Conservation (phyloP, 2,888 invertebrate genomes). For the Dermolepida albohirtum region DNA sequence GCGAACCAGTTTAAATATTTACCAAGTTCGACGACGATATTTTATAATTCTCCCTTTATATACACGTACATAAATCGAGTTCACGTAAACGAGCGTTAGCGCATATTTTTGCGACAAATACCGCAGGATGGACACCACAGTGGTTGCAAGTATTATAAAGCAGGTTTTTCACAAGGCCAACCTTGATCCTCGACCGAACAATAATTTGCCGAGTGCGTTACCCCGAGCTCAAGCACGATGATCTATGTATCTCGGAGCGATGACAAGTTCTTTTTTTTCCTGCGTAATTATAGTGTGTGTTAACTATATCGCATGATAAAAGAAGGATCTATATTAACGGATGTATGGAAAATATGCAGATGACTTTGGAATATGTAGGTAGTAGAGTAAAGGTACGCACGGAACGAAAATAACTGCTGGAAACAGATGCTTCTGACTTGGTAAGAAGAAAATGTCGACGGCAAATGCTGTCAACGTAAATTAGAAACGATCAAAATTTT, state of each 20-base stretch:
- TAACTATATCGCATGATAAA: not conserved
- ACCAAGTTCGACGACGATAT: slow-evolving; percentile 4
- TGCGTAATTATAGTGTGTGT: slow-evolving; percentile 15
- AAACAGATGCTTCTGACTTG: too few species aligned
- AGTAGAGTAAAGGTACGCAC: too few species aligned
- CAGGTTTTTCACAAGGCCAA: slow-evolving; percentile 51
- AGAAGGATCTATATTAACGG: not conserved
- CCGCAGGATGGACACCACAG: slow-evolving; percentile 1
- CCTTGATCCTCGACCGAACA: slow-evolving; percentile 51
- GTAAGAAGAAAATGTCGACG: too few species aligned
- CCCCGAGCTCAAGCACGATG: slow-evolving; percentile 50
- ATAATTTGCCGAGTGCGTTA: slow-evolving; percentile 50
- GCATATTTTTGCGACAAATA: slow-evolving; percentile 7
- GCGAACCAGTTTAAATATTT: slow-evolving; percentile 14
- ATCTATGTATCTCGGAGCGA: slow-evolving; percentile 47
- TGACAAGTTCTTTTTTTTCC: slow-evolving; percentile 22
- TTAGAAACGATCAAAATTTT: too few species aligned
- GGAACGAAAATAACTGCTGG: too few species aligned
- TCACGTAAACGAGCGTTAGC: not conserved
- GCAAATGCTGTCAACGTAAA: too few species aligned
- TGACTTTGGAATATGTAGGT: too few species aligned
- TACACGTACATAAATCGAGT: not conserved
- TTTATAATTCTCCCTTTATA: not conserved
- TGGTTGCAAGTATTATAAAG: slow-evolving; percentile 42
- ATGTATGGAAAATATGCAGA: not conserved